These are phyloP conservation scores for Petromus typicus DNA, from an alignment of 2,113 vertebrate genomes.

Conservation along the genomic window DNA sequence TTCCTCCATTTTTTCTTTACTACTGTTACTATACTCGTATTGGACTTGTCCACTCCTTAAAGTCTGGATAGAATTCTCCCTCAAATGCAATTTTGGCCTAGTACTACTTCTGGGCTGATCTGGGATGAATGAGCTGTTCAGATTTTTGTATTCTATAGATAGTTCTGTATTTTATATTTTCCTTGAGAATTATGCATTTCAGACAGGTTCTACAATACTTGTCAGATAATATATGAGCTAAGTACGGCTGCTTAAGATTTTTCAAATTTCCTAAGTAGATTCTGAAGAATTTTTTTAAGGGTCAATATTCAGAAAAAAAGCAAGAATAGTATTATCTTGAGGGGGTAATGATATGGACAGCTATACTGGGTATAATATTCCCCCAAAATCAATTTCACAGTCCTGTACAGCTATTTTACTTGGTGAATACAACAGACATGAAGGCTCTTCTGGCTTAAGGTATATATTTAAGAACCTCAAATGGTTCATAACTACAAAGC, in stretches of 20 bases:
- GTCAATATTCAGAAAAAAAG: not conserved
- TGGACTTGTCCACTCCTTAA: not conserved
- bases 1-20: not conserved
- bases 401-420: not conserved
- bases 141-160: not conserved
- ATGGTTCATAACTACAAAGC: not conserved
- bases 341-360: not conserved
- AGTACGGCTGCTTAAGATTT: not conserved
- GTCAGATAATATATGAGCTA: not conserved
- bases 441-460: not conserved
- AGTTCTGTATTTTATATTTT: constrained; percentile 16
- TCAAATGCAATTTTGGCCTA: not conserved
- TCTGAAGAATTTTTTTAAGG: constrained; percentile 2
- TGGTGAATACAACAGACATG: not conserved
- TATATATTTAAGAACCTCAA: not conserved
- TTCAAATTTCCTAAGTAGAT: constrained; percentile 3
- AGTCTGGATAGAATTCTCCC: not conserved
- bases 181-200: not conserved
- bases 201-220: not conserved
- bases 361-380: not conserved
- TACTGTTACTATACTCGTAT: not conserved
- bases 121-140: not conserved
- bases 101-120: not conserved
- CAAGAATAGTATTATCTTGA: not conserved
- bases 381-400: not conserved